Base-by-base conservation (phyloP, 2,113 vertebrate genomes). In the Vicugna pacos region DNA sequence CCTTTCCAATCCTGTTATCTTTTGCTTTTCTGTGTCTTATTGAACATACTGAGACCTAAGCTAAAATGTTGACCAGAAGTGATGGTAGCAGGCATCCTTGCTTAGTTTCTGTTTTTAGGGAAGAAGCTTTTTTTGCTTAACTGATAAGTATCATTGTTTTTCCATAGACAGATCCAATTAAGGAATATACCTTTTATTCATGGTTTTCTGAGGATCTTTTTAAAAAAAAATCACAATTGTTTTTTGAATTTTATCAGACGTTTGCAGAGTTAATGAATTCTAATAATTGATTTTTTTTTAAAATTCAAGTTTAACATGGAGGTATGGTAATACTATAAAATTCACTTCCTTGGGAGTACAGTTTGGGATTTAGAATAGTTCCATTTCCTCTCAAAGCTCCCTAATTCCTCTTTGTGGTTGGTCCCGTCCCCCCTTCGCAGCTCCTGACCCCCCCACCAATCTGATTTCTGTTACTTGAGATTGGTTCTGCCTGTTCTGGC, bases 191-290 rank as follows among this genome's bases (percentile, higher is more conserved):
- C 5, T 60, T 85, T n/a, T 85, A 60, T 76, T 76, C 50, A 7
- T 76, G 28, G 28, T 56, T 91, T 64, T 60, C 46, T 87, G 42
- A 62, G 15, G 20, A 22, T 70, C 26, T 28, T 84, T 54, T 35
- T 35, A 19, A 5, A 35, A 50, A 85, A 42, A 76, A 52, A 85
- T 79, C 32, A 91, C 14, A 70, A 15, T 35, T 91, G 86, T 32
- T 17, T 77, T 38, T 75, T 88, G 69, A 60, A 76, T 76, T 75
- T 89, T 84, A 64, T 52, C 16, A 79, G 35, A 70, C 10, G 38
- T 93, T 96, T 77, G 2, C 90, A 32, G 30, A 84, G 13, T 89
- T 89, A 58, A 70, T 79, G 22, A 65, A 20, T 64, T 77, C 85
- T 85, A 62, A 62, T 42, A 70, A 73, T 38, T 87, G 22, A n/a